Evolutionary conservation across 2,888 invertebrate genomes (phyloP).

Genomic region (Cataglyphis altisquamis): DNA sequence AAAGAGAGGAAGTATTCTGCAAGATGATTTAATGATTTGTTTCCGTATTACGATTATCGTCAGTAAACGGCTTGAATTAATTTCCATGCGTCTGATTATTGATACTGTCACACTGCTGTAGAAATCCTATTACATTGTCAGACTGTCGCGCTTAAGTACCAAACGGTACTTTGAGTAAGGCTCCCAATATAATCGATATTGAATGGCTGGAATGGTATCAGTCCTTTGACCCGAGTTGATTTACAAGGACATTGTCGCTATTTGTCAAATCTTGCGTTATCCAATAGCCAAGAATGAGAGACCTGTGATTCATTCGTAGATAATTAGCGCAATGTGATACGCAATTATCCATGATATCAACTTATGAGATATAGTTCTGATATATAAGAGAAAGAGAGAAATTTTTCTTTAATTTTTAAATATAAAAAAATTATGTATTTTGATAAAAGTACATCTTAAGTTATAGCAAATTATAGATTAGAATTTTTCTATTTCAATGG

Average conservation of each 20-base stretch:
- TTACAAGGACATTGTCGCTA: constrained; percentile 42
- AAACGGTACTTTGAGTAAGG: constrained; percentile 44
- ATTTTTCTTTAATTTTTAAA: neutral
- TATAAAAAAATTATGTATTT: neutral
- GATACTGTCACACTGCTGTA: constrained; percentile 43
- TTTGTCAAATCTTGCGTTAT: constrained; percentile 45
- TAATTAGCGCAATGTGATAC: neutral
- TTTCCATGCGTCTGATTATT: constrained; percentile 54
- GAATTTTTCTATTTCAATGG: neutral
- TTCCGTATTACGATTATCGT: constrained; percentile 24
- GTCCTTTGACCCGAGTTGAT: constrained; percentile 45
- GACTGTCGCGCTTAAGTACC: constrained; percentile 51
- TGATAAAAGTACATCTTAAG: neutral
- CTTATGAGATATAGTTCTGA: neutral
- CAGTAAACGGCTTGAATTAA: constrained; percentile 41
- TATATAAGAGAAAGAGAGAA: neutral
- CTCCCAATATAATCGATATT: constrained; percentile 44
- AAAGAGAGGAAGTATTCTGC: neutral
- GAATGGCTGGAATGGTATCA: constrained; percentile 40
- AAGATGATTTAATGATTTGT: constrained; percentile 7
- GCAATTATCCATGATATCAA: neutral
- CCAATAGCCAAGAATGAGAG: constrained; percentile 6
- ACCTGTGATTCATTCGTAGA: neutral
- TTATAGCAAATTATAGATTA: neutral
- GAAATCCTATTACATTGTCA: constrained; percentile 53